phyloP scores from a whole-genome alignment of 2,797 vertebrate species.

The Cryptoblepharus egeriae region DNA sequence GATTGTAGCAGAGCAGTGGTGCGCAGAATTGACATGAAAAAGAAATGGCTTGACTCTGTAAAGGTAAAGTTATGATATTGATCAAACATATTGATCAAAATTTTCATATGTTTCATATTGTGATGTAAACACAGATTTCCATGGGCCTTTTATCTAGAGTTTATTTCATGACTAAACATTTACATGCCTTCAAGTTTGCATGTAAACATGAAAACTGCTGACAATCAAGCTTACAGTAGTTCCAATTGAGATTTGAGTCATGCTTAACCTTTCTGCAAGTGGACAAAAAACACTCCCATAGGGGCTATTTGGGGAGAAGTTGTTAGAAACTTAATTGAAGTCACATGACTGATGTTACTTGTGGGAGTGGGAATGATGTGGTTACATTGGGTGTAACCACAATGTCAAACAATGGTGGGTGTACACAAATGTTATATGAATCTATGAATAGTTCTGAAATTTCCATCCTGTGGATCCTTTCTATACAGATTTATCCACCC shows the following conservation, averaged over 20 bases:
- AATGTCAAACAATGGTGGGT: neutral
- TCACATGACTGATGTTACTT: neutral
- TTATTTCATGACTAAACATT: conserved; percentile 20
- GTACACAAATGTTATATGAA: neutral
- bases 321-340: neutral
- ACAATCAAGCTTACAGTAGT: neutral
- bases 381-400: neutral
- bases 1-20: conserved; percentile 68
- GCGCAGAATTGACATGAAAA: conserved; percentile 77
- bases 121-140: conserved; percentile 52
- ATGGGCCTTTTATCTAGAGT: conserved; percentile 50
- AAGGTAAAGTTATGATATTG: conserved; percentile 66
- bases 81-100: conserved; percentile 63
- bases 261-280: neutral
- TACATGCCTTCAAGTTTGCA: too few relatives aligned
- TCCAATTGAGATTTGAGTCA: neutral
- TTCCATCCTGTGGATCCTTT: neutral
- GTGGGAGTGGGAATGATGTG: neutral
- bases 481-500: neutral
- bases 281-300: neutral
- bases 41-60: conserved; percentile 74
- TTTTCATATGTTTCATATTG: conserved; percentile 64
- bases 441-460: neutral
- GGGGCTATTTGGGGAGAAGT: neutral
- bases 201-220: neutral